Base-by-base conservation (phyloP, 2,113 vertebrate genomes). In the Sialia sialis region DNA sequence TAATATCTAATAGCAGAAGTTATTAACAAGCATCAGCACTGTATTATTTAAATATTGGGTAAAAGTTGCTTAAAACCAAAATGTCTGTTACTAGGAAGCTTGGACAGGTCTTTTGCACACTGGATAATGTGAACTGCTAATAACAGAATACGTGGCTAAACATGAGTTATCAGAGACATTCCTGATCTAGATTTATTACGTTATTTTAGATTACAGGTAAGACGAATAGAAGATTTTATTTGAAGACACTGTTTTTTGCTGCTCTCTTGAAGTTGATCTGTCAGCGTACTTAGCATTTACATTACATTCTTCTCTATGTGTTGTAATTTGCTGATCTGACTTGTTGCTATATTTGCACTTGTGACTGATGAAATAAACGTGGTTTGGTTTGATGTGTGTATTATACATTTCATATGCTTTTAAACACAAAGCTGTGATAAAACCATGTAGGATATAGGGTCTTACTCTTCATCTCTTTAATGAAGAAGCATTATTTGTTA, bases 311-410 rank as follows among this genome's bases (percentile, higher is more conserved):
- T 84, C 84, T 66, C 62, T 83, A 51, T 95, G 77, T 94, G 90
- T 95, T 97, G 96, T 96, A 96, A 97, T 94, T 97, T 96, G 97
- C 96, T 98, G 95, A 94, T 97, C 92, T 96, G 91, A 97, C 78
- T 97, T 76, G 63, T 95, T 89, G 91, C 96, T 97, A 76, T 95
- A 93, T 97, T 97, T 98, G 97, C 97, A 97, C 96, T 97, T 96
- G 94, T 95, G 95, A 78, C 85, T 97, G 88, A 90, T 87, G 77
- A 97, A 98, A 97, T 98, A 98, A 98, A 98, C 75, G 95, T 96
- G 93, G 84, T 93, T 96, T 97, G 89, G 66, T 96, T 94, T 91
- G 63, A 87, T 67, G 52, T 2, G 7, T 67, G 23, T 69, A 17
- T 90, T 94, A n/a, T 16, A 81, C 41, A 51, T 87, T 78, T 86